Base-by-base conservation (phyloP, 2,888 invertebrate species). In the Andrena dorsata region DNA sequence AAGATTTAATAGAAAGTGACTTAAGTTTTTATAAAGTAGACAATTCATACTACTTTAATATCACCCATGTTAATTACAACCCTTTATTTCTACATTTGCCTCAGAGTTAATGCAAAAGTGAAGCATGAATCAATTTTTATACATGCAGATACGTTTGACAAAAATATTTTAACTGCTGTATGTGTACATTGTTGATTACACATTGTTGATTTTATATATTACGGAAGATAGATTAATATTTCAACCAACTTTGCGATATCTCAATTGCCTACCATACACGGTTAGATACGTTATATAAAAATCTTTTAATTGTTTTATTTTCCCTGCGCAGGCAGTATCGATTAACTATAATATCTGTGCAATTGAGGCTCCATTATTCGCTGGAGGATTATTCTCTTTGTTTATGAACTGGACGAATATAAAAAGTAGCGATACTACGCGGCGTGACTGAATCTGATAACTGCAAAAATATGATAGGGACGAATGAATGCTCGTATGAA, bases 321-420 rank as follows among this genome's bases (percentile, higher is more conserved):
- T 49, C 20, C 47, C n/a, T 10, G 30, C 28, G 28, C 47, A n/a
- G 28, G 70, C 6, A 10, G 28, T 70, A 70, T 60, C 70, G 60
- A 60, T 70, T 60, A 70, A 26, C 70, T 60, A 49, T 70, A 70
- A 70, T 70, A 47, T 49, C 35, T 32, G 60, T 49, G 60, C 47
- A 60, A 41, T 35, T 30, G 47, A 16, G 32, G 20, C 70, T 28
- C 60, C 47, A 60, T 70, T 70, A 70, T 47, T 13, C 60, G 60
- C 70, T 30, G 6, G 60, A 58, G 70, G 70, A 70, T 60, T 60
- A 60, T 49, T 47, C 23, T 2, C 28, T n/a, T 30, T 49, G 30
- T 70, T 70, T 70, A 60, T 58, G 41, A 47, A 53, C 20, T 28
- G 30, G 1, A 6, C 20, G 28, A 49, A 16, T 47, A 60, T 70